Evolutionary conservation across 2,797 vertebrate genomes (phyloP).

Genomic region (Spheniscus humboldti): DNA sequence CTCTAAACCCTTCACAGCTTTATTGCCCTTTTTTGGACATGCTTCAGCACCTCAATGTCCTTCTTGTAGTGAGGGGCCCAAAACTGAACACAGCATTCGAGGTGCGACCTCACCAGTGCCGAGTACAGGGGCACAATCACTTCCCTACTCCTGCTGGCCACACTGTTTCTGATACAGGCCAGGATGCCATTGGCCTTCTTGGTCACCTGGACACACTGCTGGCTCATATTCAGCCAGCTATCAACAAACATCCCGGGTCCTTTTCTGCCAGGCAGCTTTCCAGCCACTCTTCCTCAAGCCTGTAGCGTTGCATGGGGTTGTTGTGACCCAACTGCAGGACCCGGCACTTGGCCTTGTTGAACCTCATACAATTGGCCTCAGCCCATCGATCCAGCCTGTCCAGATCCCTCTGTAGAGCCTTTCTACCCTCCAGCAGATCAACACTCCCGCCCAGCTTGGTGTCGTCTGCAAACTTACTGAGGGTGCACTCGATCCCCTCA

Average conservation of each 20-base stretch:
- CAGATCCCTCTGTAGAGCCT: not conserved
- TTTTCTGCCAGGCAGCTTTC: too few species aligned
- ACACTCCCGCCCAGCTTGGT: not conserved
- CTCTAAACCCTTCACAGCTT: not conserved
- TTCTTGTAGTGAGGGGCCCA: not conserved
- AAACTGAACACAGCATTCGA: not conserved
- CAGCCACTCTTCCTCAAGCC: too few species aligned
- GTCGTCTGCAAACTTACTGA: not conserved
- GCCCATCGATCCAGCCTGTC: not conserved
- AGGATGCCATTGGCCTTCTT: too few species aligned
- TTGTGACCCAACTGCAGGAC: not conserved
- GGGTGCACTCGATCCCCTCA: not conserved
- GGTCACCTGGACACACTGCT: not conserved
- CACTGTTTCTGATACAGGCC: not conserved
- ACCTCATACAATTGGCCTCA: not conserved
- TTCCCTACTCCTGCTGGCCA: not conserved
- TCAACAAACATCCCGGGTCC: too few species aligned
- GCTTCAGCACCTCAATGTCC: not conserved
- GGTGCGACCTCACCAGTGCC: rapidly evolving
- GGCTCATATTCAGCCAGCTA: not conserved
- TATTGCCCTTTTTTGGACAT: not conserved
- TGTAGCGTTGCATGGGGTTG: not conserved
- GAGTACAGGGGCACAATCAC: rapidly evolving
- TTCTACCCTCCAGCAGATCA: not conserved
- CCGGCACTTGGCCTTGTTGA: rapidly evolving